Conservation (phyloP, 2,888 invertebrate genomes). For the Pycnomerus fuliginosus region DNA sequence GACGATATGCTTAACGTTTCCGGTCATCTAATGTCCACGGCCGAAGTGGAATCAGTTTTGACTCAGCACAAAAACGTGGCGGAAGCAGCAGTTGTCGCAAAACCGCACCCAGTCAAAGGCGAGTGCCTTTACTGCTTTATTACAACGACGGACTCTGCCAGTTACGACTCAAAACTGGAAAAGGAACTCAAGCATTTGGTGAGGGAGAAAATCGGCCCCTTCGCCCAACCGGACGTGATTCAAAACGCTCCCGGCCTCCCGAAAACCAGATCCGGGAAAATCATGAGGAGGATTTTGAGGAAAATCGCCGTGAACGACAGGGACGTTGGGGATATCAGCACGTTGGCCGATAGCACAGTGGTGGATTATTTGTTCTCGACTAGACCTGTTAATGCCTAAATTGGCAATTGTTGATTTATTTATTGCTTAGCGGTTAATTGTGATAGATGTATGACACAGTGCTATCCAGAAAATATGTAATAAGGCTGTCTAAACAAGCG, state of each 20-base stretch:
- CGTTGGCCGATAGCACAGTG: constrained; percentile 89
- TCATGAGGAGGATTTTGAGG: constrained; percentile 92
- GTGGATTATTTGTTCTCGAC: constrained; percentile 77
- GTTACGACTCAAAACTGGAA: constrained; percentile 69
- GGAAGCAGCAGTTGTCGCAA: constrained; percentile 95
- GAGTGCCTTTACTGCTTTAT: constrained; percentile 97
- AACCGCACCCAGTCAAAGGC: constrained; percentile 93
- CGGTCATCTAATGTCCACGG: constrained; percentile 96
- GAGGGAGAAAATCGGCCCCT: constrained; percentile 89
- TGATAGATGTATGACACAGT: too few relatives aligned
- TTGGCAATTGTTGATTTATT: not conserved
- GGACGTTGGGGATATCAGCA: constrained; percentile 91
- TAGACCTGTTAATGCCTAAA: constrained; percentile 56
- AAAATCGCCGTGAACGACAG: constrained; percentile 89
- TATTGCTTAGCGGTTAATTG: too few relatives aligned
- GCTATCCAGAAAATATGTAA: too few relatives aligned
- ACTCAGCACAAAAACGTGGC: constrained; percentile 78
- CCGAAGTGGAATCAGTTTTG: constrained; percentile 85
- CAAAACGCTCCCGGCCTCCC: constrained; percentile 94
- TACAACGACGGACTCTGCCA: constrained; percentile 77
- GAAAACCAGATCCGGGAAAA: constrained; percentile 97
- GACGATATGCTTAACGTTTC: constrained; percentile 99
- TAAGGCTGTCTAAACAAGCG: too few relatives aligned
- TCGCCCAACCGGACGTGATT: constrained; percentile 92
- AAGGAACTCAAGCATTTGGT: constrained; percentile 76